Conservation (phyloP, 2,113 vertebrate species). For the Xiphias gladius region DNA sequence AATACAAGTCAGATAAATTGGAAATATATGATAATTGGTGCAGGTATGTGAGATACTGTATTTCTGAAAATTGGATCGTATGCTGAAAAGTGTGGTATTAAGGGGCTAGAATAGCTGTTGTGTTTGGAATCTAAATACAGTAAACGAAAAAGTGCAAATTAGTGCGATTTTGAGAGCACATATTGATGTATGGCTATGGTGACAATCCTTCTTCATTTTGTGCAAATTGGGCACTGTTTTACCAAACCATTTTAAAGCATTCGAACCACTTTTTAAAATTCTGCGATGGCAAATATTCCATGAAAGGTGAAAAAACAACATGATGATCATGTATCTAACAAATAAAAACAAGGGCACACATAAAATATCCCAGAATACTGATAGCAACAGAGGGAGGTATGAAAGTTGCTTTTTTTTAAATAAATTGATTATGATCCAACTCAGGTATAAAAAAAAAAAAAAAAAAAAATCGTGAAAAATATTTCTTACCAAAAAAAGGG, state of each 20-base stretch:
- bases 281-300: not conserved
- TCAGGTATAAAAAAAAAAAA: not conserved
- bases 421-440: not conserved
- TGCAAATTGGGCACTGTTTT: not conserved
- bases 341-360: not conserved
- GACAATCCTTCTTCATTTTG: not conserved
- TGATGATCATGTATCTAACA: not conserved
- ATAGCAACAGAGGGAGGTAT: no score
- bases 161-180: not conserved
- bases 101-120: not conserved
- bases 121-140: not conserved
- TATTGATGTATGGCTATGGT: not conserved
- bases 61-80: no score
- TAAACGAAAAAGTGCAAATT: not conserved
- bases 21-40: not conserved
- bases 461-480: not conserved
- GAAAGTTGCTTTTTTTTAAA: not conserved
- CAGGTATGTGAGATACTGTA: no score
- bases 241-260: not conserved
- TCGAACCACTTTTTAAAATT: no score
- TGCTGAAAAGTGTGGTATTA: not conserved
- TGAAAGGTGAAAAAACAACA: not conserved
- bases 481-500: no score
- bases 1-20: not conserved
- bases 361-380: not conserved